These are phyloP conservation scores for Ceryle rudis DNA, from an alignment of 2,797 vertebrate species.

Conservation along the genomic window DNA sequence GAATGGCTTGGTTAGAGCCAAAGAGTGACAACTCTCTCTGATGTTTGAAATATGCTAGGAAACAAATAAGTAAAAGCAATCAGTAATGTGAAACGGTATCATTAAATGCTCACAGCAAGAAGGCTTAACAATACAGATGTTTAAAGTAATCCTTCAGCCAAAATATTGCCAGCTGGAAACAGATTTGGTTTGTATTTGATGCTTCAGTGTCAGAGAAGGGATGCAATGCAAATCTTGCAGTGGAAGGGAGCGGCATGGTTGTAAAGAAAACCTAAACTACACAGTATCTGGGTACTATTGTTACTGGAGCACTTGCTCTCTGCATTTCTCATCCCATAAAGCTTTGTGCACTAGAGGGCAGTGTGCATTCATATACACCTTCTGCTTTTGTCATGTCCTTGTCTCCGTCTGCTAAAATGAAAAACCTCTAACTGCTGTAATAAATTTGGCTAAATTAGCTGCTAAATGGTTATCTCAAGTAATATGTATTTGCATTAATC, in stretches of 20 bases:
- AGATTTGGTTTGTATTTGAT: constrained; percentile 63
- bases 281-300: background rate
- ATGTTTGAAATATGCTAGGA: constrained; percentile 56
- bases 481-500: constrained; percentile 99
- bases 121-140: constrained; percentile 70
- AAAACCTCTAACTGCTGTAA: constrained; percentile 91
- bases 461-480: constrained; percentile 99
- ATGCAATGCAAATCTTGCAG: constrained; percentile 42
- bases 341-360: constrained; percentile 85
- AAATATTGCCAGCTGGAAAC: constrained; percentile 57
- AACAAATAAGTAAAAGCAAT: constrained; percentile 70
- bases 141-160: constrained; percentile 68
- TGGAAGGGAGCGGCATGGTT: constrained; percentile 26
- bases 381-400: constrained; percentile 82
- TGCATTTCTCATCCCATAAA: background rate
- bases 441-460: constrained; percentile 99
- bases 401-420: constrained; percentile 87
- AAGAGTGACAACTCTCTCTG: constrained; percentile 27
- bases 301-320: background rate
- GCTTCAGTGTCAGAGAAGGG: constrained; percentile 48
- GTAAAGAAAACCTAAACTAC: background rate
- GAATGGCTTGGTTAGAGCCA: constrained; percentile 62
- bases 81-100: constrained; percentile 58
- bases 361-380: constrained; percentile 82
- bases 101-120: constrained; percentile 50